Percentiles rank a stretch among this genome's conserved stretches.
phyloP scores from a whole-genome alignment of 2,888 invertebrate genomes.

The Pardosa pseudoannulata region DNA sequence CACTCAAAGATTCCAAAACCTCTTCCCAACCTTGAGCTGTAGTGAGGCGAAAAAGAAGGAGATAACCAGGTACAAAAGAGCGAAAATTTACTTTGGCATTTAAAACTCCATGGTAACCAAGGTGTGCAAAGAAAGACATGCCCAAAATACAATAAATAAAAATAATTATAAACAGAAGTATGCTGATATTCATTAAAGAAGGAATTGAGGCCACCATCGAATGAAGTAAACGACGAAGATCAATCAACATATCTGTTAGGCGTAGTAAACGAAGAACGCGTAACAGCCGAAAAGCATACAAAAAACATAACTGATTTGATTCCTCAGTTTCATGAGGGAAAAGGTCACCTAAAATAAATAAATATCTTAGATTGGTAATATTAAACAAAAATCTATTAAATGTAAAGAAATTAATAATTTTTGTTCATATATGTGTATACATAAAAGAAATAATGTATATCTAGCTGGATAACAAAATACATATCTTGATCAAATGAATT shows the following conservation, averaged over 20 bases:
- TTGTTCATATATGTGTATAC: too few species aligned
- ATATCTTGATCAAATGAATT: too few species aligned
- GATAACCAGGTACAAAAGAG: slow-evolving; percentile 13
- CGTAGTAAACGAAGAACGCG: slow-evolving; percentile 35
- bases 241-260: slow-evolving; percentile 17
- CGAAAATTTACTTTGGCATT: slow-evolving; percentile 33
- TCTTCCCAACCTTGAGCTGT: slow-evolving; percentile 47
- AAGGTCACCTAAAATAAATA: not conserved
- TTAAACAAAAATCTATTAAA: too few species aligned
- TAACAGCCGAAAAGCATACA: slow-evolving; percentile 44
- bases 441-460: too few species aligned
- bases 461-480: too few species aligned
- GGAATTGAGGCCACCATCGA: slow-evolving; percentile 37
- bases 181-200: slow-evolving; percentile 25
- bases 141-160: slow-evolving; percentile 56
- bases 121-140: slow-evolving; percentile 33
- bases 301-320: slow-evolving; percentile 3
- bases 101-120: slow-evolving; percentile 11
- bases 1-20: slow-evolving; percentile 23
- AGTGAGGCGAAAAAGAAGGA: slow-evolving; percentile 49
- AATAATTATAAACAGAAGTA: slow-evolving; percentile 29
- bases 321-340: not conserved
- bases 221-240: slow-evolving; percentile 37
- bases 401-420: too few species aligned
- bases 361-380: too few species aligned